Evolutionary conservation across 2,888 invertebrate species (phyloP).

Genomic region (Argyresthia goedartella): DNA sequence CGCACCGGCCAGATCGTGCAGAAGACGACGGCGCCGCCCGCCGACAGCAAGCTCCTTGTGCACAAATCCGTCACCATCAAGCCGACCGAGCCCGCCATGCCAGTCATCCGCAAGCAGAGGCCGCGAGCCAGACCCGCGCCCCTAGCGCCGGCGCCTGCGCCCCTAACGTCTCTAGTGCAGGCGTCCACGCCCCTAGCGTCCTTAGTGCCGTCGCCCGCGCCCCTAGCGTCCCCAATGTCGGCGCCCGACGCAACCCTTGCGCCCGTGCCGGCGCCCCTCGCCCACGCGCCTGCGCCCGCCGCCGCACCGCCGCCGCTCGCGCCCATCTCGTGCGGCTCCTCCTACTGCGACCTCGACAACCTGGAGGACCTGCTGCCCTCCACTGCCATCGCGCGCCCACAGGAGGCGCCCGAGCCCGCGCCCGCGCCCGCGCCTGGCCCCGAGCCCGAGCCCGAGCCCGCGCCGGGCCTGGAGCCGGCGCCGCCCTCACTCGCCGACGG

Average conservation of each 20-base stretch:
- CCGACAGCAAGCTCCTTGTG: slow-evolving; percentile 40
- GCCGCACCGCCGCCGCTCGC: slow-evolving; percentile 32
- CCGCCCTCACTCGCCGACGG: slow-evolving; percentile 57
- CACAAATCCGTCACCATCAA: slow-evolving; percentile 41
- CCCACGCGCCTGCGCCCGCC: slow-evolving; percentile 32
- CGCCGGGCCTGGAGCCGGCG: slow-evolving; percentile 7
- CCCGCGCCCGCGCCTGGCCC: not conserved
- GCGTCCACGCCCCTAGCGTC: slow-evolving; percentile 12
- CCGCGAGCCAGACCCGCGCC: slow-evolving; percentile 32
- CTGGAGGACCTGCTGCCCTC: slow-evolving; percentile 59
- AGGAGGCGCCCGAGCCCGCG: slow-evolving; percentile 23
- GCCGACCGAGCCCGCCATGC: slow-evolving; percentile 26
- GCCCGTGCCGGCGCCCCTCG: no score
- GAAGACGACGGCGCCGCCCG: slow-evolving; percentile 30
- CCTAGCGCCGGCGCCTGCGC: slow-evolving; percentile 29
- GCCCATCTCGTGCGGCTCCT: slow-evolving; percentile 19
- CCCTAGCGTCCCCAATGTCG: no score
- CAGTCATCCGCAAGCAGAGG: slow-evolving; percentile 33
- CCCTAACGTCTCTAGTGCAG: slow-evolving; percentile 21
- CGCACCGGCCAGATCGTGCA: slow-evolving; percentile 59
- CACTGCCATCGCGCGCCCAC: slow-evolving; percentile 51
- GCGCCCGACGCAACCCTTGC: slow-evolving; percentile 14
- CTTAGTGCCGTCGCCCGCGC: not conserved
- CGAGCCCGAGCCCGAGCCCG: slow-evolving; percentile 7
- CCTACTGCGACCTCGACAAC: slow-evolving; percentile 46